A percentile compares a stretch with the other conserved stretches of the same genome.
Conservation (phyloP, 1,140 invertebrate species). For the Ceratitis capitata region DNA sequence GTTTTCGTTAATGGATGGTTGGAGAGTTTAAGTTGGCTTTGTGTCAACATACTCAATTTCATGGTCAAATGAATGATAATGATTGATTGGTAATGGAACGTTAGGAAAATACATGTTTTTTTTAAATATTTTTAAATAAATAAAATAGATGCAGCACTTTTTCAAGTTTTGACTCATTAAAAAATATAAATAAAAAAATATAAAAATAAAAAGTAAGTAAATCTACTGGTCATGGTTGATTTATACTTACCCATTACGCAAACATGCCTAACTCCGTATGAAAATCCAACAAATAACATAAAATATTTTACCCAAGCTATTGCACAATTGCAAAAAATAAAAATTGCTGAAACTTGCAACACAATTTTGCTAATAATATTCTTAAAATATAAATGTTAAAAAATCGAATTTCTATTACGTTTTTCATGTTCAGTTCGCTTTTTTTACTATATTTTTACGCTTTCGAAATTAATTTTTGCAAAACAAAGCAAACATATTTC, state of each 20-base stretch:
- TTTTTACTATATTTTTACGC: not conserved
- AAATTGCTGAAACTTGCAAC: not conserved
- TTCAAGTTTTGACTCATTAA: too few species aligned
- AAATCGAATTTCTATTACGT: too few species aligned
- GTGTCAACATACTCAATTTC: not conserved
- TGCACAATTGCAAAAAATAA: too few species aligned
- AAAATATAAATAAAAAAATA: too few species aligned
- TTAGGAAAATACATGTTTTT: not conserved
- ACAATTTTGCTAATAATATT: not conserved
- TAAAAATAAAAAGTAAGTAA: too few species aligned
- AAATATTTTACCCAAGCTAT: not conserved
- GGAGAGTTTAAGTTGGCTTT: not conserved
- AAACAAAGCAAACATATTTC: not conserved
- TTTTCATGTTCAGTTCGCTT: not conserved
- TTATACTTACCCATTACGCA: not conserved
- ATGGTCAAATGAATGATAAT: not conserved
- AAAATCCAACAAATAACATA: not conserved
- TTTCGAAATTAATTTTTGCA: constrained; percentile 1
- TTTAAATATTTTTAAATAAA: too few species aligned
- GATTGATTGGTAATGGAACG: not conserved
- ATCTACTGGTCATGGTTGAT: too few species aligned
- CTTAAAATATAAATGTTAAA: not conserved
- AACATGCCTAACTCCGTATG: not conserved
- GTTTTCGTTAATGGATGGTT: not conserved
- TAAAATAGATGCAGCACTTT: too few species aligned